Base-by-base conservation (phyloP, 1,140 invertebrate species). In the Metopolophium dirhodum region DNA sequence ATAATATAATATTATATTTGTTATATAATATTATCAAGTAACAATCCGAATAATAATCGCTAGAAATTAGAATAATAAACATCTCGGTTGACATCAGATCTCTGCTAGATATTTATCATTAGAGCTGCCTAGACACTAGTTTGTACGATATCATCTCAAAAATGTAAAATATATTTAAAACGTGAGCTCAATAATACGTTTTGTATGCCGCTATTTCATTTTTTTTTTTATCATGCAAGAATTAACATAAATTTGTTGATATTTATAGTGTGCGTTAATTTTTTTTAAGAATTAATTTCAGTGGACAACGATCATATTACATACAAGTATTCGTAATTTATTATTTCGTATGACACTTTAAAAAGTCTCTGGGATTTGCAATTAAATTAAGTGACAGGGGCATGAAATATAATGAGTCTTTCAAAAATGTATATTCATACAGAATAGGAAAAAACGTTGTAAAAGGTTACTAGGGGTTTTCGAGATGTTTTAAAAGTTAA, bases 111-210 rank as follows among this genome's bases (percentile, higher is more conserved):
- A 77, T 77, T 77, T 77, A 77, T 35, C 61, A n/a, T n/a, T 77
- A 77, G 30, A 77, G n/a, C 61, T 77, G 11, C 14, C 61, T n/a
- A 77, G 11, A 77, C n/a, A 77, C 61, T 77, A n/a, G 61, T 68
- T n/a, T 68, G 61, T n/a, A n/a, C 18, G n/a, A 77, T 77, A n/a
- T n/a, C 14, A 77, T 77, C 61, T 77, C 6, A 14, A 77, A 77
- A 77, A 77, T n/a, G 11, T 77, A 77, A 77, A 77, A 77, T n/a
- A 77, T 77, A n/a, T 35, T n/a, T 77, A 77, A 77, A 77, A 77
- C 61, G 14, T n/a, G 3, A n/a, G 61, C 22, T 8, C 2, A 47
- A 47, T 49, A 18, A 20, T 51, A 51, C 49, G 51, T 4, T 22
- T 54, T 54, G 0, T 54, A 23, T 23, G 51, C 6, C 20, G 51